These are phyloP conservation scores for Bugulina stolonifera DNA, from an alignment of 2,888 invertebrate genomes.

Conservation along the genomic window DNA sequence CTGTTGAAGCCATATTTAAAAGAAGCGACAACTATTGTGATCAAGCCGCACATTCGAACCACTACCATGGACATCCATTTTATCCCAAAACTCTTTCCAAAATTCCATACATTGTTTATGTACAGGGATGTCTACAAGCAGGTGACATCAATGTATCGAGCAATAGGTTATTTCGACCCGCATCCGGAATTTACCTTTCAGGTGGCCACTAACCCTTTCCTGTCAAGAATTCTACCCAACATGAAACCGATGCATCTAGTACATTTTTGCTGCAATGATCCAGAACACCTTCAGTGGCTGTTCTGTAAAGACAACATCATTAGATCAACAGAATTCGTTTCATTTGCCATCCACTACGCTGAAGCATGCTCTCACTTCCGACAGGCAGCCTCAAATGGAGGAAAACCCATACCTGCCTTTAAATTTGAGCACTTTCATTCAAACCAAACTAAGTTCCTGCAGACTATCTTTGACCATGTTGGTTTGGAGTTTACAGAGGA, in stretches of 20 bases:
- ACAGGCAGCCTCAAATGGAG: neutral
- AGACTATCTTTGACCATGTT: neutral
- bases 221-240: neutral
- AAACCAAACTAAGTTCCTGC: neutral
- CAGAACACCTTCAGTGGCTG: neutral
- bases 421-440: neutral
- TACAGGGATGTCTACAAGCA: neutral
- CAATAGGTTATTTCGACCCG: neutral
- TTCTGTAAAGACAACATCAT: neutral
- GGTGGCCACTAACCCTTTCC: neutral
- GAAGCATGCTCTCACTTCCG: neutral
- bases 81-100: neutral
- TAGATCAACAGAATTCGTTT: neutral
- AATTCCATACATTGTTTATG: neutral
- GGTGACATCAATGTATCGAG: neutral
- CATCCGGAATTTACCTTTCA: neutral
- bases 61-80: neutral
- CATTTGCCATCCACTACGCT: neutral
- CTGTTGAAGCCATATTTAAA: neutral
- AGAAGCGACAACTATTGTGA: neutral
- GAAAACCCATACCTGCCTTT: neutral
- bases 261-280: neutral
- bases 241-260: neutral
- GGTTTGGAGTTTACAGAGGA: neutral
- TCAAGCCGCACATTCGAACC: neutral